These are phyloP conservation scores for Fragum sueziense DNA, from an alignment of 2,888 invertebrate genomes.

Conservation along the genomic window DNA sequence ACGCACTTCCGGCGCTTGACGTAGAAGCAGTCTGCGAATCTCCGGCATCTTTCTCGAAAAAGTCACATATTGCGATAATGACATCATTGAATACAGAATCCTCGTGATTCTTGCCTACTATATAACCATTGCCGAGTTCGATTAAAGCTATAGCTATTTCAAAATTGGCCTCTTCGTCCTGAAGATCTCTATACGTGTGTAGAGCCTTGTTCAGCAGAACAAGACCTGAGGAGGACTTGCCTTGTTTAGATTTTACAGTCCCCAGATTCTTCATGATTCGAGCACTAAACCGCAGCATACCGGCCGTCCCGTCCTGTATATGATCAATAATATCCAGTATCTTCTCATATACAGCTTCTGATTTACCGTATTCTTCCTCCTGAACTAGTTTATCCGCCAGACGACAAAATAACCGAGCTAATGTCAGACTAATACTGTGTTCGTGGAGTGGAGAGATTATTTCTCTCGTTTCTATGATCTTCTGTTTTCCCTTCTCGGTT, in stretches of 20 bases:
- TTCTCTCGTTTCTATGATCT: slow-evolving; percentile 55
- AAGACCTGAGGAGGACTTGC: slow-evolving; percentile 76
- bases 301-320: slow-evolving; percentile 76
- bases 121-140: slow-evolving; percentile 79
- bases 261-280: slow-evolving; percentile 77
- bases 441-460: slow-evolving; percentile 74
- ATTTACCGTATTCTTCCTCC: slow-evolving; percentile 72
- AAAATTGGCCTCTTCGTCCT: slow-evolving; percentile 72
- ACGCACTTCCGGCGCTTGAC: slow-evolving; percentile 57
- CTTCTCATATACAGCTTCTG: slow-evolving; percentile 75
- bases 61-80: slow-evolving; percentile 76
- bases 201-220: slow-evolving; percentile 77
- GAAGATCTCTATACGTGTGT: slow-evolving; percentile 72
- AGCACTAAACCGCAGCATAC: slow-evolving; percentile 74
- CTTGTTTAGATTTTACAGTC: slow-evolving; percentile 75
- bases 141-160: slow-evolving; percentile 77
- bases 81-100: slow-evolving; percentile 77
- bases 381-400: slow-evolving; percentile 72
- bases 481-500: slow-evolving; percentile 33
- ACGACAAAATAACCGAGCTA: slow-evolving; percentile 72
- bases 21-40: slow-evolving; percentile 69
- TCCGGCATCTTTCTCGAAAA: slow-evolving; percentile 75
- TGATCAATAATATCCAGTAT: slow-evolving; percentile 74
- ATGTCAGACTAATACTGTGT: slow-evolving; percentile 71
- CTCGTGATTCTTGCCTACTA: slow-evolving; percentile 74